Conservation (phyloP, 2,113 vertebrate species). For the Anser cygnoides region DNA sequence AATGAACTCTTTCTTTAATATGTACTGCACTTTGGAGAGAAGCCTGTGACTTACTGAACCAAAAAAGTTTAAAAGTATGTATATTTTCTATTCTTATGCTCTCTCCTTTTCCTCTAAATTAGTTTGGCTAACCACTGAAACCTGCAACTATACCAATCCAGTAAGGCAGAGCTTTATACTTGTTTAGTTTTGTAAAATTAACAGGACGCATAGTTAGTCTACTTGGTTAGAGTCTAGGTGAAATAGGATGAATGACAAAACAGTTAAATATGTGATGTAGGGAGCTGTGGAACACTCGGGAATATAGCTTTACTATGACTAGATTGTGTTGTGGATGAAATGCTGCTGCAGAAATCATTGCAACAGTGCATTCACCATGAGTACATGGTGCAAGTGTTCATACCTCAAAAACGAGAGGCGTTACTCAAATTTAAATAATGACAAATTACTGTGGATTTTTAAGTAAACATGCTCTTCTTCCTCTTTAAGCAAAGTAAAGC, state of each 20-base stretch:
- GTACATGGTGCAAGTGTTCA: accelerated
- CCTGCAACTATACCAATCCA: accelerated
- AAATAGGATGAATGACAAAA: accelerated
- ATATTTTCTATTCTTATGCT: accelerated
- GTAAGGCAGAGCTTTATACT: not conserved
- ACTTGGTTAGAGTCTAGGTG: not conserved
- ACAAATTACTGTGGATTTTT: not conserved
- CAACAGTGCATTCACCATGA: accelerated
- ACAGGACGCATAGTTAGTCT: accelerated
- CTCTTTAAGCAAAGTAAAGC: slow-evolving; percentile 90
- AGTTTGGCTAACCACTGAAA: not conserved
- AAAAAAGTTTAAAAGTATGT: not conserved
- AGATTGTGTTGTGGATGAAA: accelerated
- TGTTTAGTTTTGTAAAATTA: not conserved
- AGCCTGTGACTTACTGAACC: not conserved
- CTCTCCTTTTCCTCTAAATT: not conserved
- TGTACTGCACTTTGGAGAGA: too few species aligned
- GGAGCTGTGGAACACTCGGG: not conserved
- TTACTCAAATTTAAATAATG: too few species aligned
- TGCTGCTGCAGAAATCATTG: accelerated
- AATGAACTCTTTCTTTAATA: too few species aligned
- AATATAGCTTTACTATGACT: accelerated
- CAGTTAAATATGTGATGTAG: not conserved
- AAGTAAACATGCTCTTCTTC: not conserved
- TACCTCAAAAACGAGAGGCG: accelerated